phyloP scores from a whole-genome alignment of 2,888 invertebrate species.

The Drosophila maculinotata region DNA sequence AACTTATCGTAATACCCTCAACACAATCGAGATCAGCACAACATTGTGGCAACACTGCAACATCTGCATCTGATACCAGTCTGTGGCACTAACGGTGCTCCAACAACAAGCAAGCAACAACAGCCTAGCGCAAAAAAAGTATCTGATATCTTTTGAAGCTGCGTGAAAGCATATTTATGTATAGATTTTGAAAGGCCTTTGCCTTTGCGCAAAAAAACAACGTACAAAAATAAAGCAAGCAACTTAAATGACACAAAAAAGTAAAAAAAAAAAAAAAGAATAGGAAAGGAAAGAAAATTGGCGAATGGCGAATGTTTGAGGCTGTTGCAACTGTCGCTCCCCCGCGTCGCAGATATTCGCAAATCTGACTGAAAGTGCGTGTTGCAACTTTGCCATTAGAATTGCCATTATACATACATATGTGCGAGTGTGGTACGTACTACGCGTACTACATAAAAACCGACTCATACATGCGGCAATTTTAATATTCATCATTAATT shows the following conservation, averaged over 20 bases:
- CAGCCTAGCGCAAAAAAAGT: slow-evolving; percentile 25
- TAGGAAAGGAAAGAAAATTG: slow-evolving; percentile 23
- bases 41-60: slow-evolving; percentile 17
- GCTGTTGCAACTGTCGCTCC: slow-evolving; percentile 21
- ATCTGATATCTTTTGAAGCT: slow-evolving; percentile 63
- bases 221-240: slow-evolving; percentile 22
- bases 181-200: slow-evolving; percentile 63
- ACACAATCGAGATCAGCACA: slow-evolving; percentile 45
- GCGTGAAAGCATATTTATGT: slow-evolving; percentile 82
- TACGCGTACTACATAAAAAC: no score
- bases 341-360: slow-evolving; percentile 25
- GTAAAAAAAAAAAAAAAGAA: neutral
- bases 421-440: slow-evolving; percentile 7
- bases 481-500: slow-evolving; percentile 82
- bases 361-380: slow-evolving; percentile 57
- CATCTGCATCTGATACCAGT: slow-evolving; percentile 60
- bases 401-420: slow-evolving; percentile 43
- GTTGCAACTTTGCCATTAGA: slow-evolving; percentile 59
- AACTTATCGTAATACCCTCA: slow-evolving; percentile 41
- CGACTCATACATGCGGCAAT: slow-evolving; percentile 62
- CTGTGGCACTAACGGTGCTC: slow-evolving; percentile 49
- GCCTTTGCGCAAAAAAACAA: slow-evolving; percentile 13
- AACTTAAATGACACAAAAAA: slow-evolving; percentile 48
- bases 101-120: slow-evolving; percentile 24
- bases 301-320: slow-evolving; percentile 36